A percentile compares a stretch with the other conserved stretches of the same genome.
These are phyloP conservation scores for Trialeurodes vaporariorum DNA, from an alignment of 1,140 invertebrate species.

Conservation along the genomic window DNA sequence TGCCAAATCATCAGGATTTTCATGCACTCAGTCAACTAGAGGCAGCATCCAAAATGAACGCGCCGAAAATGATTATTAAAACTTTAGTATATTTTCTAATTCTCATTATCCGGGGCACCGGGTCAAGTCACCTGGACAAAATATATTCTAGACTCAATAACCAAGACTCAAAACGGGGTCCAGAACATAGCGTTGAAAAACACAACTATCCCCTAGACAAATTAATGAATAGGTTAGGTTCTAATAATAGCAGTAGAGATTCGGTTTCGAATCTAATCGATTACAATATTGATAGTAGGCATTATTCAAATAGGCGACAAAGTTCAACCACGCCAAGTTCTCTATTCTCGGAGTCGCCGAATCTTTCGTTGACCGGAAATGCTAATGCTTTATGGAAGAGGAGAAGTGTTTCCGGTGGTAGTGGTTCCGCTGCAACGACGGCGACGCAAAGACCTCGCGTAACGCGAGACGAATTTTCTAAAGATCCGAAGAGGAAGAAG, in stretches of 20 bases:
- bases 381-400: not conserved
- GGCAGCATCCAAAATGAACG: too few relatives aligned
- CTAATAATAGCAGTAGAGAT: not conserved
- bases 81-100: not conserved
- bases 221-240: not conserved
- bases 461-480: not conserved
- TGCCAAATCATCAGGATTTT: too few relatives aligned
- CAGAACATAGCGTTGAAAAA: not conserved
- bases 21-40: too few relatives aligned
- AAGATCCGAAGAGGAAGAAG: not conserved
- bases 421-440: too few relatives aligned
- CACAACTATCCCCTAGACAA: not conserved
- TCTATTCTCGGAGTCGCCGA: too few relatives aligned
- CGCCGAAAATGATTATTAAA: too few relatives aligned
- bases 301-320: not conserved
- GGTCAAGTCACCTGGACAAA: not conserved
- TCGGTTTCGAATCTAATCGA: not conserved
- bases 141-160: not conserved
- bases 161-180: too few relatives aligned
- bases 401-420: not conserved
- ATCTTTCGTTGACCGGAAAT: too few relatives aligned
- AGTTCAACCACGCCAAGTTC: not conserved
- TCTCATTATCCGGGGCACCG: not conserved
- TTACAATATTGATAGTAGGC: not conserved
- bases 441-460: not conserved